Evolutionary conservation across 2,113 vertebrate species (phyloP), one percentile per base, ranked within the genome.

Genomic region (Pollimyrus isidori): DNA sequence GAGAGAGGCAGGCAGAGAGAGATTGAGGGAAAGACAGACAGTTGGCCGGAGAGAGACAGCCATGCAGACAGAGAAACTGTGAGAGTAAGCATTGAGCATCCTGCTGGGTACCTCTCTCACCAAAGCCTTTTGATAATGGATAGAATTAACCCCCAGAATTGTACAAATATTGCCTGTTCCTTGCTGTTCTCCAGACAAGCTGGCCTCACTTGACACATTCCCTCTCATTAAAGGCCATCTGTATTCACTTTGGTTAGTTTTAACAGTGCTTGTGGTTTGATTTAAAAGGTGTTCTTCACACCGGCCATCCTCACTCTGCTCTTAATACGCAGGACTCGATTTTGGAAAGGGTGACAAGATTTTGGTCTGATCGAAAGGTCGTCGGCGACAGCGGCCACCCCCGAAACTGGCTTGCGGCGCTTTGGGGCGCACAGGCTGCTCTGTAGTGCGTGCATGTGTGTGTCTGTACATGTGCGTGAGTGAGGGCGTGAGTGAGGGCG

Each of bases 241-340:
- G 83, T 30, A 86, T 86, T 86, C 83, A 86, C 83, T 86, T 86
- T 86, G 83, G 45, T 86, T 86, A n/a, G 21, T 86, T 86, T 86
- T 86, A 50, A 49, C 83, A 50, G 46, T 86, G 83, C 45, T 86
- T 50, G 83, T 86, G 83, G 45, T 86, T 30, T 86, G 23, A 86
- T 86, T 86, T 86, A 86, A 86, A 86, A 86, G 83, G 83, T 86
- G 23, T 26, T 50, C 48, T 85, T 50, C 48, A 50, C 83, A 13
- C 83, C n/a, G 45, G 9, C 23, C 48, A 17, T 85, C 83, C 42
- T 30, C 46, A 2, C 83, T 49, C 23, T 10, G 3, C n/a, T 85
- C 26, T 85, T 48, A 85, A 48, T 48, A n/a, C 42, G 21, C 42
- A 19, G 80, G 39, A 19, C 80, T 46, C 39, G 1, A 83, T 46